phyloP scores from a whole-genome alignment of 2,797 vertebrate genomes.

The Enteromius fasciolatus region DNA sequence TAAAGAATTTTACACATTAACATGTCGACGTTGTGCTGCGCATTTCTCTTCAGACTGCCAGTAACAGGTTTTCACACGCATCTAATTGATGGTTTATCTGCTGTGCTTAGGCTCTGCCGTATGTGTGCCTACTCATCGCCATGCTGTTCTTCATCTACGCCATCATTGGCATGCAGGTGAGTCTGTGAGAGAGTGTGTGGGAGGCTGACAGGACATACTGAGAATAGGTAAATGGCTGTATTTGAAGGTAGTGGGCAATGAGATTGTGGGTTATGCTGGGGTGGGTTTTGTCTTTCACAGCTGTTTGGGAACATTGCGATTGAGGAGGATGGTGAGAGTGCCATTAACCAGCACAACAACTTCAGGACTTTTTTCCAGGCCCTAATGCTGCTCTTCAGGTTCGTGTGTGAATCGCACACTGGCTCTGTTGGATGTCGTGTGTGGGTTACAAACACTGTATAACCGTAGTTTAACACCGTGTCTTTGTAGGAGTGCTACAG shows the following conservation, averaged over 20 bases:
- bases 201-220: not conserved
- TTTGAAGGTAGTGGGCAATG: not conserved
- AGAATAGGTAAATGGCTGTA: slow-evolving; percentile 1
- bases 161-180: slow-evolving; percentile 97
- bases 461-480: not conserved
- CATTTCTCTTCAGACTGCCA: not conserved
- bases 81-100: slow-evolving; percentile 1
- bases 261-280: slow-evolving; percentile 24
- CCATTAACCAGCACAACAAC: slow-evolving; percentile 95
- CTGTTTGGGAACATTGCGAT: slow-evolving; percentile 92
- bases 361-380: slow-evolving; percentile 94
- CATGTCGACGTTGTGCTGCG: not conserved
- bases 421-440: not conserved
- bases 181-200: slow-evolving; percentile 23
- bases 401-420: slow-evolving; percentile 44
- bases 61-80: slow-evolving; percentile 2
- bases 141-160: slow-evolving; percentile 99
- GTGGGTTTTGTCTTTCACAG: slow-evolving; percentile 69
- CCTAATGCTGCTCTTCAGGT: slow-evolving; percentile 96
- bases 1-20: not conserved
- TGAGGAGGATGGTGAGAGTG: slow-evolving; percentile 80
- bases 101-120: slow-evolving; percentile 86
- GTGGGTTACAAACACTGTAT: not conserved
- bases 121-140: slow-evolving; percentile 94
- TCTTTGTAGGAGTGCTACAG: slow-evolving; percentile 87